Percentiles rank a stretch among this genome's conserved stretches.
phyloP scores from a whole-genome alignment of 1,140 invertebrate species.

The Zaprionus capensis region DNA sequence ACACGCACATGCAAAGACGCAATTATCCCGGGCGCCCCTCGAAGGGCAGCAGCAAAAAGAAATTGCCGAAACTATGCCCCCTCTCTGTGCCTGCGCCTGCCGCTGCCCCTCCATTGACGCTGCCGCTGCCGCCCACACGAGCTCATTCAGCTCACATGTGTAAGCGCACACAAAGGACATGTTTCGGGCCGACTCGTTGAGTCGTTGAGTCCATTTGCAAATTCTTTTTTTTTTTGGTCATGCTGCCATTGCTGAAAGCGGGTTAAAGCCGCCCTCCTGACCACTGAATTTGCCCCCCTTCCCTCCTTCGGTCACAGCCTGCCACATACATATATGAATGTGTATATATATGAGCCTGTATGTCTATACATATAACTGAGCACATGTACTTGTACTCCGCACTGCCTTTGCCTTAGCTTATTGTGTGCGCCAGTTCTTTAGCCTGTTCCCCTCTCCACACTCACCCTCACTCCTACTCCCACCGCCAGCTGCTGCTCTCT shows the following conservation, averaged over 20 bases:
- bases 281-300: not conserved
- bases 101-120: not conserved
- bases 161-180: conserved; percentile 79
- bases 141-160: conserved; percentile 59
- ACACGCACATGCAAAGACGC: conserved; percentile 52
- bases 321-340: conserved; percentile 21
- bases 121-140: conserved; percentile 5
- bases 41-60: conserved; percentile 28
- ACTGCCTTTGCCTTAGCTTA: conserved; percentile 45
- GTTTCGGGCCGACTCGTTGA: conserved; percentile 58
- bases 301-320: not conserved
- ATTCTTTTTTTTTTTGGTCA: conserved; percentile 51
- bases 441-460: conserved; percentile 9
- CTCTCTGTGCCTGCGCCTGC: not conserved
- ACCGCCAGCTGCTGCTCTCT: not conserved
- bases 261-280: conserved; percentile 59
- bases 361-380: conserved; percentile 3
- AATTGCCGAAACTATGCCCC: conserved; percentile 45
- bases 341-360: conserved; percentile 10
- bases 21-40: conserved; percentile 60
- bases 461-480: not conserved
- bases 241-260: conserved; percentile 64
- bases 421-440: conserved; percentile 40
- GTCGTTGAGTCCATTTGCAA: conserved; percentile 72
- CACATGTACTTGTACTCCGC: conserved; percentile 38